Base-by-base conservation (phyloP, 92 coral and sea anemone species). In the Bergia puertoricense region DNA sequence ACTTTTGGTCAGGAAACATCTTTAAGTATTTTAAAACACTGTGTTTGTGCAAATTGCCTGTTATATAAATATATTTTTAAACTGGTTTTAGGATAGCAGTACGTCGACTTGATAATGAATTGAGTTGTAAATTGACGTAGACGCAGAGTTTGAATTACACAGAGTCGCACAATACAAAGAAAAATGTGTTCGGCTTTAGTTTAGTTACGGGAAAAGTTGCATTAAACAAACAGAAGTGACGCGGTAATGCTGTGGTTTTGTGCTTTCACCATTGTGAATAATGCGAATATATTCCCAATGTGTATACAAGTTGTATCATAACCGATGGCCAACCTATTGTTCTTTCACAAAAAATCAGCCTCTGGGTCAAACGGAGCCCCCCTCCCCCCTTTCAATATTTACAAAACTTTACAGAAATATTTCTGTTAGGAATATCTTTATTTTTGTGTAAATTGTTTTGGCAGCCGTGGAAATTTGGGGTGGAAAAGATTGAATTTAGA, bases 51-150 rank as follows among this genome's bases (percentile, higher is more conserved):
- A 71, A 84, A 36, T 84, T 45, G 77, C 23, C 46, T 71, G 87
- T 67, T 69, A 23, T 76, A 76, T 73, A 69, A 84, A 84, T 84
- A 84, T 84, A 48, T 84, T 84, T 84, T 84, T 84, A 7, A 69
- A 84, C 67, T 82, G 67, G 86, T 20, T 82, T 66, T 82, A 65
- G 30, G 86, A 82, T 72, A 71, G 78, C 77, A 68, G 77, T 38
- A 71, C 46, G 62, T 30, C 51, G 38, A 45, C 20, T 82, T 59
- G 11, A 66, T 46, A 66, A 68, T 68, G 77, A 74, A 69, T 62
- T 84, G 79, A 69, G 46, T 30, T 46, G 22, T 46, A 46, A 69
- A 23, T 71, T 36, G 46, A 45, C n/a, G 16, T n/a, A 30, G 76
- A 20, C 11, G 7, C 39, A 18, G 74, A n/a, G 85, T 80, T 30